These are phyloP conservation scores for Calliopum simillimum DNA, from an alignment of 2,888 invertebrate species.

Conservation along the genomic window DNA sequence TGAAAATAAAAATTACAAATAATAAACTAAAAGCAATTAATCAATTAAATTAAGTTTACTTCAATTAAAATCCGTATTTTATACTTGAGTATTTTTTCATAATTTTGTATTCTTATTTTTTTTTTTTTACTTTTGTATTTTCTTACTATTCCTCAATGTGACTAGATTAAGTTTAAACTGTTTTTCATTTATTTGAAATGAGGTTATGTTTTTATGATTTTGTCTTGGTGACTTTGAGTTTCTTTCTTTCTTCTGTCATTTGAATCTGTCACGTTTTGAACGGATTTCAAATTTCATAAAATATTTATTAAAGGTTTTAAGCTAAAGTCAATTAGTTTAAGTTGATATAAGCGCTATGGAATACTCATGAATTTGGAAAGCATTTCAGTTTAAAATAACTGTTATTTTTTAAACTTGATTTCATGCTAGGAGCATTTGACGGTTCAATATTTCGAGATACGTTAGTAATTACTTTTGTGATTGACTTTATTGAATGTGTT, in stretches of 20 bases:
- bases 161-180: conserved; percentile 57
- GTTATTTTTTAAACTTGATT: too few species aligned
- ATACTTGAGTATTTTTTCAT: conserved; percentile 64
- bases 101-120: conserved; percentile 34
- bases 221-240: conserved; percentile 5
- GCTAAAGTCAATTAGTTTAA: not conserved
- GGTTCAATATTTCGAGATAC: too few species aligned
- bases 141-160: conserved; percentile 56
- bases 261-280: conserved; percentile 28
- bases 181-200: conserved; percentile 37
- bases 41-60: conserved; percentile 39
- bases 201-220: conserved; percentile 29
- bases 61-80: conserved; percentile 58
- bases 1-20: conserved; percentile 33
- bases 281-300: conserved; percentile 6
- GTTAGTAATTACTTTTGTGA: too few species aligned
- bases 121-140: conserved; percentile 42
- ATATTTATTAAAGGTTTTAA: not conserved
- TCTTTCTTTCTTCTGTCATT: conserved; percentile 4
- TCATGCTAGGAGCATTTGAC: too few species aligned
- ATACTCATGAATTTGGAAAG: too few species aligned
- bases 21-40: conserved; percentile 26
- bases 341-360: too few species aligned
- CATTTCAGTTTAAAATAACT: too few species aligned
- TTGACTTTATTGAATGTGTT: too few species aligned